Conservation (phyloP, 1,140 invertebrate species). For the Drosophila mauritiana region DNA sequence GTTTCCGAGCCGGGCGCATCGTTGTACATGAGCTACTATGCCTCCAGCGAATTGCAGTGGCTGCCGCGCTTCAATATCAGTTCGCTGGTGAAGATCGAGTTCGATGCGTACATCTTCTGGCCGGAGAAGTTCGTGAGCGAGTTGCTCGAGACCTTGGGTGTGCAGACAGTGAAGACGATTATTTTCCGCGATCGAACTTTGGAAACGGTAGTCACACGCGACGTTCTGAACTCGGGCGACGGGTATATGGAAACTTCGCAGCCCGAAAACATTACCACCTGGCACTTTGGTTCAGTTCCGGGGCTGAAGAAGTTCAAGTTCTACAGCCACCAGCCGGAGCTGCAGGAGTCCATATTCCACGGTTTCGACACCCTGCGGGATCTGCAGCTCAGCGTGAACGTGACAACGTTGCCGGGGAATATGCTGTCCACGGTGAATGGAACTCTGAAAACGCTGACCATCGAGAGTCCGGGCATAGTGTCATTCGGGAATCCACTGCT, state of each 20-base stretch:
- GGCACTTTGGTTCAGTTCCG: constrained; percentile 54
- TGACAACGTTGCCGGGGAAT: constrained; percentile 26
- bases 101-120: constrained; percentile 68
- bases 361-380: constrained; percentile 54
- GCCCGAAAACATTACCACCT: constrained; percentile 21
- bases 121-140: constrained; percentile 48
- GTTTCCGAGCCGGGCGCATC: constrained; percentile 51
- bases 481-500: constrained; percentile 41
- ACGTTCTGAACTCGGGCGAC: background rate
- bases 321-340: constrained; percentile 34
- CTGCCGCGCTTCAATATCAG: constrained; percentile 56
- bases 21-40: constrained; percentile 65
- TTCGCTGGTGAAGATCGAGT: constrained; percentile 57
- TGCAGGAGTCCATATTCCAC: constrained; percentile 53
- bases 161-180: constrained; percentile 40
- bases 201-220: constrained; percentile 24
- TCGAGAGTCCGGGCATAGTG: constrained; percentile 55
- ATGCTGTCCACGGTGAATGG: constrained; percentile 45
- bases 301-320: constrained; percentile 54
- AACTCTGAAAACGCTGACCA: constrained; percentile 49
- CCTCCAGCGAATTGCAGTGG: constrained; percentile 23
- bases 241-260: background rate
- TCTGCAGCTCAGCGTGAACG: constrained; percentile 43
- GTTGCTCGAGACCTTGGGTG: constrained; percentile 40
- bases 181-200: constrained; percentile 60